Evolutionary conservation across 2,797 vertebrate species (phyloP).

Genomic region (Channa striata): DNA sequence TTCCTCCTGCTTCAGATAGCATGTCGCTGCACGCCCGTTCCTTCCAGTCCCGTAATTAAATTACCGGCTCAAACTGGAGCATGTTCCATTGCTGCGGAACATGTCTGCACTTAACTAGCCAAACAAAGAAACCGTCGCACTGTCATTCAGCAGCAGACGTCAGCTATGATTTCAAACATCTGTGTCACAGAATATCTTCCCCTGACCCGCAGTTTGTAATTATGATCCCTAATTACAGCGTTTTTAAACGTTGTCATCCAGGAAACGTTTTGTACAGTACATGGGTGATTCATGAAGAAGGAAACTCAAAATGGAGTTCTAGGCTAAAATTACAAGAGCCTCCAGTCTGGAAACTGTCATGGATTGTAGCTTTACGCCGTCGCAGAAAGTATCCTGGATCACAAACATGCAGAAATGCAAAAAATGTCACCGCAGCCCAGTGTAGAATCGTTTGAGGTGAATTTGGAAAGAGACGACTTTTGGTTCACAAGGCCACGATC

Average conservation of each 20-base stretch:
- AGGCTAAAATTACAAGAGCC: constrained; percentile 2
- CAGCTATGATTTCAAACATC: constrained; percentile 36
- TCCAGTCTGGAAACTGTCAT: constrained; percentile 6
- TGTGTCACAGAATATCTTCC: constrained; percentile 38
- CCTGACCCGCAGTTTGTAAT: constrained; percentile 52
- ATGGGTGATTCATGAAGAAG: constrained; percentile 11
- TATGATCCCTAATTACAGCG: constrained; percentile 54
- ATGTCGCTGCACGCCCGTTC: constrained; percentile 48
- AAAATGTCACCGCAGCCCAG: not conserved
- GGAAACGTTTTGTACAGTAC: constrained; percentile 23
- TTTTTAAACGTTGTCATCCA: constrained; percentile 31
- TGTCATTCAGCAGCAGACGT: constrained; percentile 14
- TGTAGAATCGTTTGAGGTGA: constrained; percentile 1
- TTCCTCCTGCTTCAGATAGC: constrained; percentile 45
- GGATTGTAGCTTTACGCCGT: no score
- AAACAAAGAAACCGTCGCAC: constrained; percentile 48
- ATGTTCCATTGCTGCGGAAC: constrained; percentile 59
- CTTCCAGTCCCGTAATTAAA: constrained; percentile 66
- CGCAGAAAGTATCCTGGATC: not conserved
- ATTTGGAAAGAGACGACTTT: not conserved
- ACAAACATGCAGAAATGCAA: not conserved
- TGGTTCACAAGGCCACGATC: not conserved
- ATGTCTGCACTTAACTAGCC: constrained; percentile 54
- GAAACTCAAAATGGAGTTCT: constrained; percentile 8
- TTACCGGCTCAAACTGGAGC: constrained; percentile 65